Conservation (phyloP, 2,888 invertebrate genomes). For the Pemphredon lugubris region DNA sequence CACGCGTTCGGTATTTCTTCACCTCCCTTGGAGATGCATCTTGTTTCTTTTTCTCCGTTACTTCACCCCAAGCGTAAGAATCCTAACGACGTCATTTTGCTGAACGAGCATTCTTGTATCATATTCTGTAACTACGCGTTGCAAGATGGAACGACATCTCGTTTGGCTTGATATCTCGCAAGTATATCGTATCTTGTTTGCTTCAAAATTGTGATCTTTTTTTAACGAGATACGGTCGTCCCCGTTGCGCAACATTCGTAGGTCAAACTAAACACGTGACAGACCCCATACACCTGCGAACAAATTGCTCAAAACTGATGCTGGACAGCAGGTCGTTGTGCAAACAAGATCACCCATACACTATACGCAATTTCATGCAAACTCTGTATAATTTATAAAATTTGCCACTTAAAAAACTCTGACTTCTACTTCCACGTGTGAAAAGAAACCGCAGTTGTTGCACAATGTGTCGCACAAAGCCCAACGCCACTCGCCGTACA, state of each 20-base stretch:
- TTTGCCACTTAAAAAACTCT: too few species aligned
- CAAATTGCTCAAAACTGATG: too few species aligned
- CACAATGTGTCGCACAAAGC: too few species aligned
- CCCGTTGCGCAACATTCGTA: not conserved
- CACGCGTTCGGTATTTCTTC: too few species aligned
- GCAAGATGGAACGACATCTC: not conserved
- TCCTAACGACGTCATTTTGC: constrained; percentile 10
- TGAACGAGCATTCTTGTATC: constrained; percentile 4
- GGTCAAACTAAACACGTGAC: not conserved
- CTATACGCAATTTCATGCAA: too few species aligned
- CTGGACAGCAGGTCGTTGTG: too few species aligned
- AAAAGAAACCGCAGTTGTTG: too few species aligned
- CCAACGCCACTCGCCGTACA: too few species aligned
- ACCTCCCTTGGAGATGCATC: too few species aligned
- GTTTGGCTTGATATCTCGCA: not conserved
- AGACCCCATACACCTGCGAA: constrained; percentile 1
- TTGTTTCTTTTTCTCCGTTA: not conserved
- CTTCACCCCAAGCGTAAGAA: not conserved
- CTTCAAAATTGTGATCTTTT: not conserved
- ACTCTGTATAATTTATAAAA: too few species aligned
- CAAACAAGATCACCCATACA: too few species aligned
- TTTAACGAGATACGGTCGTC: not conserved
- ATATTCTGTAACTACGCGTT: not conserved
- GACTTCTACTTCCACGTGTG: too few species aligned
- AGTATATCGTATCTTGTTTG: not conserved